Conservation (phyloP, 2,113 vertebrate species). For the Urocolius indicus region DNA sequence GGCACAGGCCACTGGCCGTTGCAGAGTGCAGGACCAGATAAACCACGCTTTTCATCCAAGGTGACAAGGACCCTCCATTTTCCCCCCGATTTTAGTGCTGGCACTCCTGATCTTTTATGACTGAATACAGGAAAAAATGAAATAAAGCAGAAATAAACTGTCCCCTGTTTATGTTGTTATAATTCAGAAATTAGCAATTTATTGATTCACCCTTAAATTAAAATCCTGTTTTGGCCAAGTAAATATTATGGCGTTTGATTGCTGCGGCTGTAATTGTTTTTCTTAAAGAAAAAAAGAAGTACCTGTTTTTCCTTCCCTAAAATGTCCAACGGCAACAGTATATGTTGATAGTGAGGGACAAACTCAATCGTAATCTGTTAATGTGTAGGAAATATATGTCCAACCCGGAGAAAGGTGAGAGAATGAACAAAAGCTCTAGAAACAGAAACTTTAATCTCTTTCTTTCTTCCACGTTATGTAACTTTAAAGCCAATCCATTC, state of each 20-base stretch:
- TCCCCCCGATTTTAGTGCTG: background rate
- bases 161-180: background rate
- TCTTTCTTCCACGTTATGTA: background rate
- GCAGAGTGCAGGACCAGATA: background rate
- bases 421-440: background rate
- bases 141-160: background rate
- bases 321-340: background rate
- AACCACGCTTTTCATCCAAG: background rate
- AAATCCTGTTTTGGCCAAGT: background rate
- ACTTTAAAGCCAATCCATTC: conserved; percentile 29
- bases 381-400: background rate
- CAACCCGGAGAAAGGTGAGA: background rate
- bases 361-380: background rate
- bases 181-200: background rate
- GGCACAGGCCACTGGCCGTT: background rate
- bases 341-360: background rate
- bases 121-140: background rate
- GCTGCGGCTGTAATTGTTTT: background rate
- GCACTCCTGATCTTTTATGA: background rate
- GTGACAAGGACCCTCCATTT: background rate
- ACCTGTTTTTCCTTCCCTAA: background rate
- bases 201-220: background rate
- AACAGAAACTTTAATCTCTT: background rate
- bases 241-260: background rate
- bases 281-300: background rate